phyloP scores from a whole-genome alignment of 2,888 invertebrate species.

The Dorcus parallelipipedus region DNA sequence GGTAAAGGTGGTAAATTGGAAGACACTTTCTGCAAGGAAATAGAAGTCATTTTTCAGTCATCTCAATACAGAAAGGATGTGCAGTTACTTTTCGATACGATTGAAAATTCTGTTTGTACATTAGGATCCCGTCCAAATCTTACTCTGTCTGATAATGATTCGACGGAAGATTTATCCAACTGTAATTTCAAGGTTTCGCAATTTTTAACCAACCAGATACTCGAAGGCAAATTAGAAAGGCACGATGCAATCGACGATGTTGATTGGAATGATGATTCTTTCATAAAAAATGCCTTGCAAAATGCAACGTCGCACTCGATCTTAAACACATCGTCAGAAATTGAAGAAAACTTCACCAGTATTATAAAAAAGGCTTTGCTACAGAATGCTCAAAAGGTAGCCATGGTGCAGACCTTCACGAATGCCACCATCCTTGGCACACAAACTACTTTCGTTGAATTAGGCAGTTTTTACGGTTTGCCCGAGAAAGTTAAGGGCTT shows the following conservation, averaged over 20 bases:
- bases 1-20: slow-evolving; percentile 3
- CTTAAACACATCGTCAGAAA: slow-evolving; percentile 17
- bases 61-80: slow-evolving; percentile 47
- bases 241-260: slow-evolving; percentile 4
- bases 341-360: slow-evolving; percentile 23
- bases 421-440: slow-evolving; percentile 21
- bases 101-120: slow-evolving; percentile 55
- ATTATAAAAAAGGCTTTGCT: slow-evolving; percentile 38
- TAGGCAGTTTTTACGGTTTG: slow-evolving; percentile 73
- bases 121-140: slow-evolving; percentile 35
- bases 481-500: slow-evolving; percentile 67
- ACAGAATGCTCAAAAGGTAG: slow-evolving; percentile 37
- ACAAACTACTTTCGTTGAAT: slow-evolving; percentile 19
- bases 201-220: too few species aligned
- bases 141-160: slow-evolving; percentile 29
- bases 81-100: slow-evolving; percentile 48
- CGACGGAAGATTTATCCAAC: too few species aligned
- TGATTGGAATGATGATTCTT: slow-evolving; percentile 21
- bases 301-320: neutral
- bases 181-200: too few species aligned
- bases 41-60: slow-evolving; percentile 26
- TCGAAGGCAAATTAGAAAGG: neutral
- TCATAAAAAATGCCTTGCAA: slow-evolving; percentile 13
- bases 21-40: slow-evolving; percentile 9
- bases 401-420: slow-evolving; percentile 17